phyloP scores from a whole-genome alignment of 2,113 vertebrate species.

The Hippocampus guttulatus region DNA sequence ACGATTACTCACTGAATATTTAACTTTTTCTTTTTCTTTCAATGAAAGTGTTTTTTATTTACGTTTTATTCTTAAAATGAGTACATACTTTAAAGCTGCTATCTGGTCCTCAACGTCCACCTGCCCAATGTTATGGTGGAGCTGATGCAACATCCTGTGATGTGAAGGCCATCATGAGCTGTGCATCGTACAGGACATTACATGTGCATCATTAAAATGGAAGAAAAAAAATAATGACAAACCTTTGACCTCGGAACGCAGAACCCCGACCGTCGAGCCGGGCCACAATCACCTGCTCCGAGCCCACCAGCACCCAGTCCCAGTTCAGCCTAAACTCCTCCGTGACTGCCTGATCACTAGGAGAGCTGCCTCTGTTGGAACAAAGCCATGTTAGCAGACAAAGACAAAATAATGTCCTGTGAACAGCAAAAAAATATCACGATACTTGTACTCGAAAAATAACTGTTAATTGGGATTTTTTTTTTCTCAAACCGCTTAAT shows the following conservation, averaged over 20 bases:
- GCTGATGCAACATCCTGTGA: constrained; percentile 48
- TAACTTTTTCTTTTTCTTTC: background rate
- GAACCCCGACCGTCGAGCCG: constrained; percentile 63
- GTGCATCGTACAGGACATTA: background rate
- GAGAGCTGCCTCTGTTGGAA: constrained; percentile 39
- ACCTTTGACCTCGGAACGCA: constrained; percentile 66
- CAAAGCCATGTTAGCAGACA: background rate
- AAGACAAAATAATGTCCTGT: background rate
- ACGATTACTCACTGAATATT: background rate
- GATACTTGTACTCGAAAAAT: background rate
- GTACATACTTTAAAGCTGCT: constrained; percentile 60
- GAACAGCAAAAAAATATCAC: background rate
- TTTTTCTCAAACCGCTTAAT: background rate
- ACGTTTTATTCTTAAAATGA: background rate
- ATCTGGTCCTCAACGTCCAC: constrained; percentile 63
- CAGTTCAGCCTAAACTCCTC: constrained; percentile 62
- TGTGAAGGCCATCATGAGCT: background rate
- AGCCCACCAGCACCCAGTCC: constrained; percentile 52
- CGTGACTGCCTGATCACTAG: constrained; percentile 49
- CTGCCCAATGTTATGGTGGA: constrained; percentile 50
- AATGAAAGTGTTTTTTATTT: background rate
- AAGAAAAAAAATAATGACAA: background rate
- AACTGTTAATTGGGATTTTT: background rate
- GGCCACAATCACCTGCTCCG: constrained; percentile 58
- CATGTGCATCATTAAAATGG: background rate